Evolutionary conservation across 2,797 vertebrate species (phyloP), one percentile per base, ranked within the genome.

Genomic region (Chelon auratus): DNA sequence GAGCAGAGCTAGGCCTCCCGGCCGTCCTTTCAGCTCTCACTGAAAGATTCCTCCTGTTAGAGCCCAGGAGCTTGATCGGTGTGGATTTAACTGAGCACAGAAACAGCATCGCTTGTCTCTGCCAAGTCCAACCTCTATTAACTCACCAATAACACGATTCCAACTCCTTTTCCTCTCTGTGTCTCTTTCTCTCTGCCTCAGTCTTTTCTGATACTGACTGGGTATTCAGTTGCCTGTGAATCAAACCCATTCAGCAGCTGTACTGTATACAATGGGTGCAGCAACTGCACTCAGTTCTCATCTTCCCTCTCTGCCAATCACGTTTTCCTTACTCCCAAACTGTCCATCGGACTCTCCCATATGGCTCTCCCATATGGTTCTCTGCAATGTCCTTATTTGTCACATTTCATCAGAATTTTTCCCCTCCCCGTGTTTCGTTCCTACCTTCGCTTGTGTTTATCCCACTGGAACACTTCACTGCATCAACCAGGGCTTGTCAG

Each of bases 401-500:
- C 12, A 24, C 22, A 20, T 24, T 37, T 72, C 33, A 45, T 40
- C 15, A 1, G 9, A 20, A n/a, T 69, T 53, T 62, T 30, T 40
- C 36, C 53, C 40, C n/a, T 47, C 75, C 72, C 75, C 14, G 42
- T 26, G 72, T 82, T 67, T 61, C 60, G 51, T 79, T 76, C 91
- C 57, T 92, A 94, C 93, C 92, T 93, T 93, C 80, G 78, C 89
- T 91, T 87, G 82, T 84, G 83, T 92, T 88, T 90, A 85, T 93
- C 86, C 92, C 91, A 79, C 87, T 75, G 81, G 86, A 93, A 90
- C 93, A 90, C 90, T 93, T 95, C 92, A 95, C 92, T 93, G 93
- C 94, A 95, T 95, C 92, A 93, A 95, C 90, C 87, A 85, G 90
- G 91, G 86, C 89, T 89, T 84, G 79, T 91, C 85, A 81, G 91